phyloP scores from a whole-genome alignment of 2,888 invertebrate species.

The Xanthorhoe designata region DNA sequence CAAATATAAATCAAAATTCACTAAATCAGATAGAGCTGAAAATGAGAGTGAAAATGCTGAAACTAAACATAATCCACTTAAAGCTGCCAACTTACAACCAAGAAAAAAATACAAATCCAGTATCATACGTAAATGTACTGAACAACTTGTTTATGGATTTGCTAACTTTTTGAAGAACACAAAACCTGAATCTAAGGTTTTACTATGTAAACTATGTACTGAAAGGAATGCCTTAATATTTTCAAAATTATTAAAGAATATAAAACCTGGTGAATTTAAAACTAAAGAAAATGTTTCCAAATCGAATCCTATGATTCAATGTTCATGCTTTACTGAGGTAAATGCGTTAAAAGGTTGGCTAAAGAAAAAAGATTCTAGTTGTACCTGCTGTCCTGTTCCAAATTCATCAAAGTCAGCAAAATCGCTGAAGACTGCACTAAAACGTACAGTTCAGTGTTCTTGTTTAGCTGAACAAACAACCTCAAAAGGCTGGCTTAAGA shows the following conservation, averaged over 20 bases:
- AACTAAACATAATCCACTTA: background rate
- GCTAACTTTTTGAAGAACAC: background rate
- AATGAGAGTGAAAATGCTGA: background rate
- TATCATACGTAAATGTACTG: background rate
- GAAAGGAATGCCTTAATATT: background rate
- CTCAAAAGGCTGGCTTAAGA: background rate
- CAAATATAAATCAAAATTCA: too few relatives aligned
- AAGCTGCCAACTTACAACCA: background rate
- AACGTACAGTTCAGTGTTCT: background rate
- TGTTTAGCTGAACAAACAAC: background rate
- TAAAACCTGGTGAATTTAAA: background rate
- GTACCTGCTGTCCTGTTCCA: background rate
- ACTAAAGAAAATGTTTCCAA: background rate
- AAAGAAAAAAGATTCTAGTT: background rate
- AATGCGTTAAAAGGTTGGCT: background rate
- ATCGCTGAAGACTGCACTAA: background rate
- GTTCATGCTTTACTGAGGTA: background rate
- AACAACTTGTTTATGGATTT: background rate
- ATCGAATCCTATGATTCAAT: background rate
- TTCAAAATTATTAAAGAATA: background rate
- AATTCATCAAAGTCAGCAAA: background rate
- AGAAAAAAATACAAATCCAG: background rate
- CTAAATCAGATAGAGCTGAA: too few relatives aligned
- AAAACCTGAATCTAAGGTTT: slow-evolving; percentile 1
- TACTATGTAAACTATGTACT: background rate